Evolutionary conservation across 2,797 vertebrate species (phyloP).

Genomic region (Psittacula derbiana): DNA sequence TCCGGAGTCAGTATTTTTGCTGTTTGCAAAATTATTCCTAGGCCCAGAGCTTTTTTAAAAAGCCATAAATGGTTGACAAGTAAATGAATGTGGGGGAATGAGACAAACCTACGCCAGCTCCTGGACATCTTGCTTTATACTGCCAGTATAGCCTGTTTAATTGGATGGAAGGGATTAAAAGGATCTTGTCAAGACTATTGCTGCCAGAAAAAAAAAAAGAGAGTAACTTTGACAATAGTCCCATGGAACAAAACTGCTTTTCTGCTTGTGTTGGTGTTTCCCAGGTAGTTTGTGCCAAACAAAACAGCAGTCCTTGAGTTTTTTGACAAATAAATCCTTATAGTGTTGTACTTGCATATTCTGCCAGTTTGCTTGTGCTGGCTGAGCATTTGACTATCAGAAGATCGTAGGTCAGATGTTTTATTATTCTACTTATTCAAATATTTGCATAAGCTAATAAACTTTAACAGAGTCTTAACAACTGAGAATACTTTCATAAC

Average conservation of each 20-base stretch:
- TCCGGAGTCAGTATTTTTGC: neutral
- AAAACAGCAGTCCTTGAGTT: neutral
- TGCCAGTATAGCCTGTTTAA: neutral
- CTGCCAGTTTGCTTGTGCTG: neutral
- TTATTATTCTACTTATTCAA: neutral
- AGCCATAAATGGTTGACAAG: neutral
- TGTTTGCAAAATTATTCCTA: neutral
- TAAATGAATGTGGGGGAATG: neutral
- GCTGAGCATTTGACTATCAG: neutral
- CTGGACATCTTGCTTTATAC: neutral
- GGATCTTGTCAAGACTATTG: neutral
- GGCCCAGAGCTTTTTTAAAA: neutral
- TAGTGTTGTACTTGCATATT: neutral
- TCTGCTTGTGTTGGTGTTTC: neutral
- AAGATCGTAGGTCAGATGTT: neutral
- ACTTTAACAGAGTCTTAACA: neutral
- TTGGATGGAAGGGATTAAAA: conserved; percentile 23
- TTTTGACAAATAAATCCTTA: neutral
- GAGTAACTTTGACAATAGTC: neutral
- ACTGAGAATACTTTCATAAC: neutral
- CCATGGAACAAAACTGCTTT: neutral
- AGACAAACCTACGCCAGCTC: neutral
- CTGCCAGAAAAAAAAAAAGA: neutral
- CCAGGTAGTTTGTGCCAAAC: neutral
- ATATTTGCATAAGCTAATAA: neutral